A percentile compares a stretch with the other conserved stretches of the same genome.
Evolutionary conservation across 2,797 vertebrate genomes (phyloP).

Genomic region (Mus minutoides): DNA sequence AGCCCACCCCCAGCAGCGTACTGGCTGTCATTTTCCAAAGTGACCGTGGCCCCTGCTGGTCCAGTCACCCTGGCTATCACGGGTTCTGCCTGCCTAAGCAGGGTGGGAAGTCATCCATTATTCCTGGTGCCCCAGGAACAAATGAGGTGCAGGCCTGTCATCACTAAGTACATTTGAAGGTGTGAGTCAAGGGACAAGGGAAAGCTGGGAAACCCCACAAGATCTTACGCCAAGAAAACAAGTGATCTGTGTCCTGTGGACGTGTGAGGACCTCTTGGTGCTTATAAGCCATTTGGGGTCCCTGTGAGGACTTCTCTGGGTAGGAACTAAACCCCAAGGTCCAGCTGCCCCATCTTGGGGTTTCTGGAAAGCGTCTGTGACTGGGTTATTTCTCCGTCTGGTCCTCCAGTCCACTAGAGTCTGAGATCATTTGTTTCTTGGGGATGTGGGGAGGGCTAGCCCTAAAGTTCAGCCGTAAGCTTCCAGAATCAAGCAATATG

Average conservation of each 20-base stretch:
- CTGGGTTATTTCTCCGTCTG: neutral
- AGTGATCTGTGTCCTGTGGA: neutral
- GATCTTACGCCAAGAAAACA: neutral
- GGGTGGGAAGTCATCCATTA: neutral
- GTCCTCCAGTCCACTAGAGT: neutral
- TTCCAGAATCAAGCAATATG: neutral
- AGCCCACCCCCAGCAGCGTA: fast-evolving
- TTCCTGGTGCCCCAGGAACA: neutral
- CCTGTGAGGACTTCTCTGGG: neutral
- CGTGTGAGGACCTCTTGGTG: fast-evolving
- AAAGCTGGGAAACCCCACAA: neutral
- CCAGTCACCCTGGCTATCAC: neutral
- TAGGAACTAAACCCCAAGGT: neutral
- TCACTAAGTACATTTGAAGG: neutral
- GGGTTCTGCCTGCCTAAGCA: neutral
- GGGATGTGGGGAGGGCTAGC: neutral
- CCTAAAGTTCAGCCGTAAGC: neutral
- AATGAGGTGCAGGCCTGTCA: neutral
- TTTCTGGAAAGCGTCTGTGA: neutral
- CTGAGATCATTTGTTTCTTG: neutral
- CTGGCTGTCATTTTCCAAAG: neutral
- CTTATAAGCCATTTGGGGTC: neutral
- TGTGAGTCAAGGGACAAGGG: neutral
- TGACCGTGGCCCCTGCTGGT: neutral
- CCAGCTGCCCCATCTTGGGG: neutral